Conservation (phyloP, 2,888 invertebrate species). For the Cheiracanthium punctorium region DNA sequence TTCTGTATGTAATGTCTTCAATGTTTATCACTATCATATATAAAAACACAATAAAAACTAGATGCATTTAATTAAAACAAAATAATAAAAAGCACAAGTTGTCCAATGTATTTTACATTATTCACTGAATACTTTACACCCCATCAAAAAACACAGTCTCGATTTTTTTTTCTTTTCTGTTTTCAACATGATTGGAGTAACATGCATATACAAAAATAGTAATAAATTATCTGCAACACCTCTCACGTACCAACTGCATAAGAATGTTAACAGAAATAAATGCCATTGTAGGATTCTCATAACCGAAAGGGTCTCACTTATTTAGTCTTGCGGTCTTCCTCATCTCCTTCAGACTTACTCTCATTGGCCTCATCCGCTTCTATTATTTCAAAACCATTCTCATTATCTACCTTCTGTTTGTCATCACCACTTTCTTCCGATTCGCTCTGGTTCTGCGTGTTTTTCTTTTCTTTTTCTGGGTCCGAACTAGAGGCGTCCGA, state of each 20-base stretch:
- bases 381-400: constrained; percentile 76
- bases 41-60: too few species aligned
- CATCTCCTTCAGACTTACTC: constrained; percentile 15
- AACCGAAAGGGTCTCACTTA: background rate
- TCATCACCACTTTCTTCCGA: constrained; percentile 83
- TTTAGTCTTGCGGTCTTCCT: constrained; percentile 43
- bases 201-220: constrained; percentile 67
- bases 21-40: too few species aligned
- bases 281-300: constrained; percentile 32
- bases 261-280: constrained; percentile 44
- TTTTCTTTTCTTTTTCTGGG: constrained; percentile 89
- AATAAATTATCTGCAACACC: constrained; percentile 44
- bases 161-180: background rate
- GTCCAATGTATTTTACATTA: constrained; percentile 20
- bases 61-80: too few species aligned
- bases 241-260: background rate
- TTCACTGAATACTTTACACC: constrained; percentile 33
- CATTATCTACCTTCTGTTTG: constrained; percentile 86
- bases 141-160: constrained; percentile 7
- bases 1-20: too few species aligned
- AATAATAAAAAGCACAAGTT: background rate
- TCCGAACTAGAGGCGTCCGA: constrained; percentile 79
- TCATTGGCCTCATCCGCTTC: constrained; percentile 70
- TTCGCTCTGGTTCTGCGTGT: constrained; percentile 33
- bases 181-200: constrained; percentile 35